Base-by-base conservation (phyloP, 2,797 vertebrate genomes). In the Hypotaenidia philippensis region DNA sequence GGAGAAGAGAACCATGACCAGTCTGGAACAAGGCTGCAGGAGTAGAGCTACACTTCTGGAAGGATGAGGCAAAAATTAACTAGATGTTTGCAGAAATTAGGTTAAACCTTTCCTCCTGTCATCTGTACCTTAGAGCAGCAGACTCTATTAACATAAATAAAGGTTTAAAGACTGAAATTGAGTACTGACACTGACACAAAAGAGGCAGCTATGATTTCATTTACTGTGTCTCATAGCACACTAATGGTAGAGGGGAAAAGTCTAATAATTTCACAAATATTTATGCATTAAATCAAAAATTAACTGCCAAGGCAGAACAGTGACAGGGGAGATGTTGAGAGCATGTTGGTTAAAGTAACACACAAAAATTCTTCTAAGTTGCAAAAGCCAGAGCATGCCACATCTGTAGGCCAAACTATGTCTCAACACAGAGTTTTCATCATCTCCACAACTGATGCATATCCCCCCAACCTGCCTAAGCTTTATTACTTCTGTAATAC, bases 241-340 rank as follows among this genome's bases (percentile, higher is more conserved):
- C 25, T 44, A 57, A 57, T 5, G 64, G 17, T 40, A 44, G 32
- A 86, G 12, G 16, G 20, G 21, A 2, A 1, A 60, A 9, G 2
- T 44, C 29, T 31, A 85, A 40, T 52, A 75, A 63, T 68, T 34
- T 75, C 50, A 71, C 34, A 61, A 56, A 68, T 50, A 86, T 31
- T 91, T 78, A 78, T 34, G 8, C 14, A 49, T 65, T 81, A 65
- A 78, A 72, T 91, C 1, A 78, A 90, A 90, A 86, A 72, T 56
- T 3, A 81, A 44, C 31, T 70, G 68, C 57, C 9, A 65, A 77
- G 27, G 29, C 81, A 83, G n/a, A 92, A 78, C 15, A 55, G 41
- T 7, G 10, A 69, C 0, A 0, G 17, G 6, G 5, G 21, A 57
- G 34, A 57, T 8, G 25, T 1, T 68, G 50, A 78, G n/a, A 78